Evolutionary conservation across 2,888 invertebrate species (phyloP).

Genomic region (Diarsia dahlii): DNA sequence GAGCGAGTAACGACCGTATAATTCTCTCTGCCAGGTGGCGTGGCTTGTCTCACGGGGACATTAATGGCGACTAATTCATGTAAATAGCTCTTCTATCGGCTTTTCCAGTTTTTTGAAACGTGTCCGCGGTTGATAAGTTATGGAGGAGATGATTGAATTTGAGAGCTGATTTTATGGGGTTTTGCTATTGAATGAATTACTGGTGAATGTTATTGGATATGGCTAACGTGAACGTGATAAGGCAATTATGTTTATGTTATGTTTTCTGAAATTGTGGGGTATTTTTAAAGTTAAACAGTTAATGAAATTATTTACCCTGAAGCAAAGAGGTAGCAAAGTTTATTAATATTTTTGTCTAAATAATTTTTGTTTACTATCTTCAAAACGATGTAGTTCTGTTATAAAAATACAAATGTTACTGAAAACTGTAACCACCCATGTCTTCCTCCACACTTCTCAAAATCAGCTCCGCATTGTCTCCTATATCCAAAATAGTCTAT

Average conservation of each 20-base stretch:
- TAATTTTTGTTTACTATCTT: background rate
- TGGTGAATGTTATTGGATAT: background rate
- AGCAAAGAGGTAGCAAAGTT: too few relatives aligned
- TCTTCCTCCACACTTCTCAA: background rate
- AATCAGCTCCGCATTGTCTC: conserved; percentile 38
- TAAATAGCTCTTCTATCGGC: conserved; percentile 83
- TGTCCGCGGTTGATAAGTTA: conserved; percentile 51
- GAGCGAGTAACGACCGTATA: conserved; percentile 89
- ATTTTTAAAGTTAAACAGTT: background rate
- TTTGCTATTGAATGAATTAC: background rate
- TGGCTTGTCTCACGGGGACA: conserved; percentile 87
- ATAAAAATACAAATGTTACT: background rate
- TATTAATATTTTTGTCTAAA: background rate
- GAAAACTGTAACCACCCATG: background rate
- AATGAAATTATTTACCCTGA: background rate
- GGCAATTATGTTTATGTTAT: background rate
- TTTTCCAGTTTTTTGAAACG: conserved; percentile 78
- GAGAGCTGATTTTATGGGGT: conserved; percentile 26
- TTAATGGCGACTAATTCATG: conserved; percentile 89
- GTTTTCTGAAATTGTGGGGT: too few relatives aligned
- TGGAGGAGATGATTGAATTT: conserved; percentile 42
- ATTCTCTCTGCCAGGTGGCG: conserved; percentile 87
- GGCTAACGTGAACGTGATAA: background rate
- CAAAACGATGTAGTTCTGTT: background rate
- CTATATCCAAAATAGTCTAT: conserved; percentile 44